Percentiles rank a stretch among this genome's conserved stretches.
Conservation (phyloP, 2,888 invertebrate species). For the Lasioglossum figueresi region DNA sequence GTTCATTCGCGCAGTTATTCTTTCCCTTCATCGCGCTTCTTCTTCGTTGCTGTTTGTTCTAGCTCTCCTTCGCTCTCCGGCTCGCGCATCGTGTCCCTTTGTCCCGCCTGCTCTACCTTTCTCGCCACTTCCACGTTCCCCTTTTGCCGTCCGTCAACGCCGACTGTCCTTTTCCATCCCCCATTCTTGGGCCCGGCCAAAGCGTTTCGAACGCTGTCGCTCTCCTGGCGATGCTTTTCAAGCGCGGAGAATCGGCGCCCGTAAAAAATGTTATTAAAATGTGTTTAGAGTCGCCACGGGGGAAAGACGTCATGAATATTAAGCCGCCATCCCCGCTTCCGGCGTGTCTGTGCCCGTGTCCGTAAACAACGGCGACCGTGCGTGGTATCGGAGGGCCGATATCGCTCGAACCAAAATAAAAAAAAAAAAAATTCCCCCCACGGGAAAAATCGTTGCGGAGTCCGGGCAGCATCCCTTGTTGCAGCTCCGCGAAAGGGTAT, state of each 20-base stretch:
- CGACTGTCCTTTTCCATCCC: constrained; percentile 25
- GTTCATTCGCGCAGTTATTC: constrained; percentile 39
- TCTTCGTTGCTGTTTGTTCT: constrained; percentile 32
- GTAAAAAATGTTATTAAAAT: constrained; percentile 77
- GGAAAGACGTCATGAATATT: constrained; percentile 77
- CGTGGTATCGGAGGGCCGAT: constrained; percentile 52
- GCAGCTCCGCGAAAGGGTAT: background rate
- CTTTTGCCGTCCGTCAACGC: background rate
- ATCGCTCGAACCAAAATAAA: constrained; percentile 18
- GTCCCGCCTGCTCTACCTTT: constrained; percentile 19
- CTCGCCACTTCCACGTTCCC: background rate
- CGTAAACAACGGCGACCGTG: constrained; percentile 42
- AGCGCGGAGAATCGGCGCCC: constrained; percentile 48
- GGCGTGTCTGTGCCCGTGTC: background rate
- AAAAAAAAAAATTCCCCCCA: background rate
- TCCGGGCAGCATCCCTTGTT: background rate
- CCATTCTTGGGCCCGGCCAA: constrained; percentile 26
- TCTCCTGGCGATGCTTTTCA: constrained; percentile 56
- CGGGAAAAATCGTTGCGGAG: constrained; percentile 12
- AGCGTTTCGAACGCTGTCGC: constrained; percentile 20
- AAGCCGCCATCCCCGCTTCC: constrained; percentile 57
- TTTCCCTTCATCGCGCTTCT: constrained; percentile 20
- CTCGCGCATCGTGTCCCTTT: constrained; percentile 16
- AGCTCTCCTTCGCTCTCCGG: constrained; percentile 18
- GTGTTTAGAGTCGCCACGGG: constrained; percentile 66